phyloP scores from a whole-genome alignment of 2,797 vertebrate genomes.

The Anguilla pacifica region DNA sequence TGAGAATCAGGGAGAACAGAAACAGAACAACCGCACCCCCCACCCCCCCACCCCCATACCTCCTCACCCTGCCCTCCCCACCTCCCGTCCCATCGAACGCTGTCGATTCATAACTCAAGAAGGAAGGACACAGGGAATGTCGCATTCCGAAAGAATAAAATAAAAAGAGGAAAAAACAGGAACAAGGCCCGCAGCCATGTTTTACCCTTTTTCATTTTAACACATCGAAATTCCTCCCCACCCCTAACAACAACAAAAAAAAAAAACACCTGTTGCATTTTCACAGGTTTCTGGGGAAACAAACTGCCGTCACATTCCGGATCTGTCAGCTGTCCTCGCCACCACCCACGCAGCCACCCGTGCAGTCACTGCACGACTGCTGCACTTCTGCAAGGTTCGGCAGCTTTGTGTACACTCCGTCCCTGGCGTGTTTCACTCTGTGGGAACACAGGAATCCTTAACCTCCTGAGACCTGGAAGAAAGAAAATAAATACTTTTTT shows the following conservation, averaged over 20 bases:
- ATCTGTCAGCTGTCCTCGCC: no score
- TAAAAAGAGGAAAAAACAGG: background rate
- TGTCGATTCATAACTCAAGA: constrained; percentile 3
- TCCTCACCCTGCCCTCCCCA: background rate
- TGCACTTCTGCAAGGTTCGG: background rate
- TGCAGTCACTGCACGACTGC: background rate
- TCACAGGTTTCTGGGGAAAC: background rate
- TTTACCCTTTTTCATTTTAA: background rate
- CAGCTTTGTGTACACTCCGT: background rate
- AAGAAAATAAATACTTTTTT: no score
- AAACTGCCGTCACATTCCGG: background rate
- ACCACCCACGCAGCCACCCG: no score
- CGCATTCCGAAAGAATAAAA: background rate
- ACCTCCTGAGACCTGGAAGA: no score
- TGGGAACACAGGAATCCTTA: no score
- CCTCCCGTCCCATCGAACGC: background rate
- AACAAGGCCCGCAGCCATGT: background rate
- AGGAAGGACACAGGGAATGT: background rate
- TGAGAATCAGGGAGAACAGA: background rate
- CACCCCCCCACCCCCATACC: no score
- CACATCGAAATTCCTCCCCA: background rate
- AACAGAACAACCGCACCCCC: background rate
- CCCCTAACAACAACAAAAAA: no score
- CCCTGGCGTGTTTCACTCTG: background rate
- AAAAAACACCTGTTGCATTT: background rate